Conservation (phyloP, 2,797 vertebrate genomes). For the Myotis vivesi region DNA sequence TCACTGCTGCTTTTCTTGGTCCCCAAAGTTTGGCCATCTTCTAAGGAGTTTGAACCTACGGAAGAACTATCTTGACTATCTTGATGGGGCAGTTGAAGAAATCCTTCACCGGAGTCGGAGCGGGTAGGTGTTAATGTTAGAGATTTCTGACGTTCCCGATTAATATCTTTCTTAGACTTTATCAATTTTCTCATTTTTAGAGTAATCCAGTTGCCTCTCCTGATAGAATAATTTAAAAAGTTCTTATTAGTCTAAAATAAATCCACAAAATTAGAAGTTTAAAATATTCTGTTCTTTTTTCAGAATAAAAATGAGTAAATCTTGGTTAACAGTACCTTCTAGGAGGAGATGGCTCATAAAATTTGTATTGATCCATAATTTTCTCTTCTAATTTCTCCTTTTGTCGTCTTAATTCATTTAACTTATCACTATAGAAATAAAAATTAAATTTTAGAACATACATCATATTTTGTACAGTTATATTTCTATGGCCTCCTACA, state of each 20-base stretch:
- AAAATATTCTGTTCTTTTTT: not conserved
- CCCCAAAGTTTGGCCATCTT: slow-evolving; percentile 91
- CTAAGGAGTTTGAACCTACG: slow-evolving; percentile 97
- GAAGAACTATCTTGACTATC: slow-evolving; percentile 99
- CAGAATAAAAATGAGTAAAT: slow-evolving; percentile 39
- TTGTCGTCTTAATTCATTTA: slow-evolving; percentile 96
- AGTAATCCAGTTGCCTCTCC: slow-evolving; percentile 98
- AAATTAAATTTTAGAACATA: slow-evolving; percentile 50
- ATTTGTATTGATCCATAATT: slow-evolving; percentile 99
- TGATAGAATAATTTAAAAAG: slow-evolving; percentile 77
- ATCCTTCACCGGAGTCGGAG: slow-evolving; percentile 94
- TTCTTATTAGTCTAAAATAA: slow-evolving; percentile 53
- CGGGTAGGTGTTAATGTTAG: slow-evolving; percentile 92
- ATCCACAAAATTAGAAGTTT: not conserved
- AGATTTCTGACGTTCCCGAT: slow-evolving; percentile 94
- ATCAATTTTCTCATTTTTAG: slow-evolving; percentile 98
- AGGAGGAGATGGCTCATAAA: slow-evolving; percentile 97
- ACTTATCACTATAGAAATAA: slow-evolving; percentile 91
- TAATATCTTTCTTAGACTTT: slow-evolving; percentile 93
- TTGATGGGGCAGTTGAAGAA: slow-evolving; percentile 90
- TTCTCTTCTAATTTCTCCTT: slow-evolving; percentile 99
- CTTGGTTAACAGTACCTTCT: slow-evolving; percentile 88
- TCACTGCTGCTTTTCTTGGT: slow-evolving; percentile 96
- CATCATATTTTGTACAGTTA: not conserved
- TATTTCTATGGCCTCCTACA: not conserved